Base-by-base conservation (phyloP, 1,140 invertebrate genomes). In the Drosophila obscura region DNA sequence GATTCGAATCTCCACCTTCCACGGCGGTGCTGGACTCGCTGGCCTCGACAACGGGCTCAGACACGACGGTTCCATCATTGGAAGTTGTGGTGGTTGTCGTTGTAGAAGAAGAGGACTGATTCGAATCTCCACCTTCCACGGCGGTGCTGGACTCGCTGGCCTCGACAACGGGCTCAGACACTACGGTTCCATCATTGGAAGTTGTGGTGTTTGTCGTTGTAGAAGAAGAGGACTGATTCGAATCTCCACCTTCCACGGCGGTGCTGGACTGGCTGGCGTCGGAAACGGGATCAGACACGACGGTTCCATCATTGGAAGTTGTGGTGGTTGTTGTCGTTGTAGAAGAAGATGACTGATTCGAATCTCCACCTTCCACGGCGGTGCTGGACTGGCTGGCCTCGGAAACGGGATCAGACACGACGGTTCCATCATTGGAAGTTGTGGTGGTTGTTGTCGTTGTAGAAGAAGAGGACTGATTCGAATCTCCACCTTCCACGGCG, bases 81-180 rank as follows among this genome's bases (percentile, higher is more conserved):
- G 31, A 35, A 9, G 35, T 52, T 13, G 48, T 51, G 11, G 63
- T 51, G 5, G 53, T 62, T 5, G n/a, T 46, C 0, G 46, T 66
- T 16, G 63, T 52, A 2, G 55, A 28, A 0, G 55, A 58, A 3
- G 46, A 31, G 9, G 63, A 51, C 2, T 65, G 63, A 39, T 51
- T 24, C 0, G 31, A 31, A 19, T 16, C 13, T n/a, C 28, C 44
- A 19, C 50, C 26, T 4, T 24, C 61, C 4, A 64, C 61, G 7
- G 49, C n/a, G 4, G 24, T 52, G 19, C 5, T 62, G 4, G 41
- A 43, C n/a, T 22, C n/a, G 11, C 26, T 35, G 11, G 11, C 35
- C 1, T 61, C 28, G 2, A 44, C 39, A 52, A 52, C 55, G 3
- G 63, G 63, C 0, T 28, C 49, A 15, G 11, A n/a, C 5, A 7